Percentiles rank a stretch among this genome's conserved stretches.
Evolutionary conservation across 2,113 vertebrate species (phyloP).

Genomic region (Syngnathoides biaculeatus): DNA sequence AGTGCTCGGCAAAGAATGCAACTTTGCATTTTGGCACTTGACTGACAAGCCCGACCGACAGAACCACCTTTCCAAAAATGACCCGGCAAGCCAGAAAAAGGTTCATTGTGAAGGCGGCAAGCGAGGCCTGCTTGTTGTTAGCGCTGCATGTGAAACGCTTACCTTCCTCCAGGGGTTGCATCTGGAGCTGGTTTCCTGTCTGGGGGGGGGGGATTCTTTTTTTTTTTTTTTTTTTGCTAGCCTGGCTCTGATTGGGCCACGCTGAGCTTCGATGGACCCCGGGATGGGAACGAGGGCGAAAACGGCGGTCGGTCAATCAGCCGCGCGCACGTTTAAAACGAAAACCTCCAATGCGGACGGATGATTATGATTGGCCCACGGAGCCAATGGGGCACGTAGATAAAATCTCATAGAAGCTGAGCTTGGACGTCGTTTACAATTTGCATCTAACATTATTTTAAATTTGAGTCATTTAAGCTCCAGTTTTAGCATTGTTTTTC

Average conservation of each 20-base stretch:
- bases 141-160: slow-evolving; percentile 67
- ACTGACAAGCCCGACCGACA: slow-evolving; percentile 21
- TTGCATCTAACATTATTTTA: slow-evolving; percentile 15
- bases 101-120: slow-evolving; percentile 69
- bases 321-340: slow-evolving; percentile 48
- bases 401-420: slow-evolving; percentile 20
- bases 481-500: slow-evolving; percentile 48
- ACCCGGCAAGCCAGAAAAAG: slow-evolving; percentile 58
- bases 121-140: slow-evolving; percentile 73
- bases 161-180: slow-evolving; percentile 76
- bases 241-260: slow-evolving; percentile 67
- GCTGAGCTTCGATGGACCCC: slow-evolving; percentile 54
- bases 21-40: slow-evolving; percentile 20
- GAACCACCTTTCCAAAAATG: slow-evolving; percentile 27
- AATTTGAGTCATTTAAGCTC: slow-evolving; percentile 30
- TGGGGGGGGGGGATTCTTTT: slow-evolving; percentile 3
- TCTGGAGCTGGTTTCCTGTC: slow-evolving; percentile 81
- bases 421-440: slow-evolving; percentile 8
- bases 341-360: slow-evolving; percentile 17
- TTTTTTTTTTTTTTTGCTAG: slow-evolving; percentile 24
- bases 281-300: slow-evolving; percentile 55
- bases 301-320: slow-evolving; percentile 65
- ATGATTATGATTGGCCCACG: slow-evolving; percentile 34
- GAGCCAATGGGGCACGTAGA: neutral
- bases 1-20: slow-evolving; percentile 35